phyloP scores from a whole-genome alignment of 2,797 vertebrate genomes.

The Pseudopleuronectes americanus region DNA sequence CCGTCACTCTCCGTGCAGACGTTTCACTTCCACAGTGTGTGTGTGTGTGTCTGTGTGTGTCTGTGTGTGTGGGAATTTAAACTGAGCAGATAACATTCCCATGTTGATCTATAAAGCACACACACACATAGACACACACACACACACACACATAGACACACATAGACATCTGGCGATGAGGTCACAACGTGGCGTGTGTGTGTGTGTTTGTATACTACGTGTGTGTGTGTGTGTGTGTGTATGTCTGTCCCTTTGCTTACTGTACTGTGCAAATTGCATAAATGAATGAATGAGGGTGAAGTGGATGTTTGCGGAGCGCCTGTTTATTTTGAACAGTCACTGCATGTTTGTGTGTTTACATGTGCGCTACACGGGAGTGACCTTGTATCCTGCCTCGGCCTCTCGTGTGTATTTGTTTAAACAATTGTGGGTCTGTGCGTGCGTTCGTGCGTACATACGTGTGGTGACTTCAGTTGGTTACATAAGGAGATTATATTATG shows the following conservation, averaged over 20 bases:
- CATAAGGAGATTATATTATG: slow-evolving; percentile 80
- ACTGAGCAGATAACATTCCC: slow-evolving; percentile 44
- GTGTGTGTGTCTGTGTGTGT: slow-evolving; percentile 37
- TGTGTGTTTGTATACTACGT: slow-evolving; percentile 2
- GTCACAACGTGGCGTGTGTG: not conserved
- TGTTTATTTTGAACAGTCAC: slow-evolving; percentile 35
- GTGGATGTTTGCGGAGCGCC: slow-evolving; percentile 13
- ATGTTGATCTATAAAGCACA: slow-evolving; percentile 29
- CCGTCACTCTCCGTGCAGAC: too few relatives aligned
- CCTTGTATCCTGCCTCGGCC: slow-evolving; percentile 50
- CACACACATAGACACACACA: slow-evolving; percentile 25
- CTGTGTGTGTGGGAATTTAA: slow-evolving; percentile 35
- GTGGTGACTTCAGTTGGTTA: slow-evolving; percentile 67
- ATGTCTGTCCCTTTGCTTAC: slow-evolving; percentile 12
- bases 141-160: slow-evolving; percentile 43
- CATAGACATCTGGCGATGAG: slow-evolving; percentile 35
- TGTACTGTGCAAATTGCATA: slow-evolving; percentile 1
- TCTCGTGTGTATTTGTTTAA: slow-evolving; percentile 44
- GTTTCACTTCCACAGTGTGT: not conserved
- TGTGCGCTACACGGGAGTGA: slow-evolving; percentile 28
- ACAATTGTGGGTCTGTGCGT: slow-evolving; percentile 29
- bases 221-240: slow-evolving; percentile 3
- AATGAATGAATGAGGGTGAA: slow-evolving; percentile 18
- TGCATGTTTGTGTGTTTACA: slow-evolving; percentile 25
- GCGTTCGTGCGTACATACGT: slow-evolving; percentile 38